Percentiles rank a stretch among this genome's conserved stretches.
phyloP scores from a whole-genome alignment of 1,140 invertebrate genomes.

The Drosophila mayri region DNA sequence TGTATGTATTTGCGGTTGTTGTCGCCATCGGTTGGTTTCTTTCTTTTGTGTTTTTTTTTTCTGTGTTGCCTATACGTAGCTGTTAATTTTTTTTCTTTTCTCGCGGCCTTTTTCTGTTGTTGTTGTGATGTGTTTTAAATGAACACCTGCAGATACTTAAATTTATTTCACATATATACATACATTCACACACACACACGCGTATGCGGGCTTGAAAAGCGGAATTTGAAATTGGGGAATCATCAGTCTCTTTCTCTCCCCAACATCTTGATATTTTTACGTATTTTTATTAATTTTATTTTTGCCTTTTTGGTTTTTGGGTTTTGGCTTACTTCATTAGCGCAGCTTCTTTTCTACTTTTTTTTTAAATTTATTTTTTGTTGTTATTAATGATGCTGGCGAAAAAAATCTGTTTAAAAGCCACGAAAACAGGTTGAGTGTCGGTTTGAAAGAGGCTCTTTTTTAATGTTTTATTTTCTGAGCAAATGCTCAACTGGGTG shows the following conservation, averaged over 20 bases:
- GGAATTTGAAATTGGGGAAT: conserved; percentile 81
- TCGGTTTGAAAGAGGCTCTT: conserved; percentile 20
- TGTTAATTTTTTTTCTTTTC: conserved; percentile 65
- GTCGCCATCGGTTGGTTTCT: conserved; percentile 68
- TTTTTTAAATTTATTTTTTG: conserved; percentile 18
- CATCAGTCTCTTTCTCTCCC: conserved; percentile 60
- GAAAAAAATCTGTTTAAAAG: conserved; percentile 40
- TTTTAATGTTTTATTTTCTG: conserved; percentile 16
- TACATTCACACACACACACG: not conserved
- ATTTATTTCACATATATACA: conserved; percentile 70
- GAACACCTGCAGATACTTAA: conserved; percentile 84
- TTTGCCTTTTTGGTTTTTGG: conserved; percentile 17
- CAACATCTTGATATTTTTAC: conserved; percentile 33
- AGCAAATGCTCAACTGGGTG: conserved; percentile 40
- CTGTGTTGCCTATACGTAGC: conserved; percentile 67
- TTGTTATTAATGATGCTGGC: conserved; percentile 72
- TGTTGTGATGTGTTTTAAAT: conserved; percentile 81
- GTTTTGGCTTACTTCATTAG: conserved; percentile 74
- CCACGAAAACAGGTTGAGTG: conserved; percentile 50
- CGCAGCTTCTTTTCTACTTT: conserved; percentile 50
- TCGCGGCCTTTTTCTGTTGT: conserved; percentile 68
- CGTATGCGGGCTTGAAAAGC: conserved; percentile 65
- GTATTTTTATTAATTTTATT: conserved; percentile 25
- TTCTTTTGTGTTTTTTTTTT: conserved; percentile 56
- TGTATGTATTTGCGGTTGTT: conserved; percentile 57